Evolutionary conservation across 2,797 vertebrate species (phyloP), one percentile per base, ranked within the genome.

Genomic region (Pyrocephalus nanus): DNA sequence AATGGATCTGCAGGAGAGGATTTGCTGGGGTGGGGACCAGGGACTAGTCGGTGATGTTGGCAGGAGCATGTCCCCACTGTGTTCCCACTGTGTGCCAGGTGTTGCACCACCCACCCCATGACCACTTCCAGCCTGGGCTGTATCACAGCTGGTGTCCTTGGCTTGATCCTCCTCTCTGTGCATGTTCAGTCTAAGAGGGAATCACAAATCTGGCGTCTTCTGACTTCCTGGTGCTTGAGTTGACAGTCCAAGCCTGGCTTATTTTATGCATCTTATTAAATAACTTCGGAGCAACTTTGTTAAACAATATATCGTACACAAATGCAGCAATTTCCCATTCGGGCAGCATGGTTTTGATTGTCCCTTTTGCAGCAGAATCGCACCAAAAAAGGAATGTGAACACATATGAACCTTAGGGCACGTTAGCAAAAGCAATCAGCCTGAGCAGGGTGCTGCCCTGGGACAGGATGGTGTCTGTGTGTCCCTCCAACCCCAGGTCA

Each of bases 401-500:
- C 58, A 22, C n/a, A 23, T 27, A 12, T 3, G 26, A 36, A 14
- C 9, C 34, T 34, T 8, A 4, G 57, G 62, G 30, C 11, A 4
- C 0, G 0, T 15, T 3, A 15, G 34, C 32, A 20, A 36, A 40
- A 65, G 27, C 29, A 2, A 1, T 4, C 13, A 40, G 47, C 23
- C 48, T 55, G 32, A 65, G 65, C 64, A 34, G 72, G 43, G 19
- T 10, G 54, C 5, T 20, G n/a, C 0, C 3, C 7, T 3, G 15
- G 53, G 58, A 20, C n/a, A 61, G 91, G 76, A 25, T 3, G 57
- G 38, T 20, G 11, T 12, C 77, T 8, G 51, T 6, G 65, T 73
- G n/a, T 47, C 71, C n/a, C 71, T 32, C 26, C 48, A 19, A 0
- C 1, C 1, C 21, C 3, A n/a, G 73, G 66, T 18, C 55, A 32